Evolutionary conservation across 2,113 vertebrate species (phyloP).

Genomic region (Panurus biarmicus): DNA sequence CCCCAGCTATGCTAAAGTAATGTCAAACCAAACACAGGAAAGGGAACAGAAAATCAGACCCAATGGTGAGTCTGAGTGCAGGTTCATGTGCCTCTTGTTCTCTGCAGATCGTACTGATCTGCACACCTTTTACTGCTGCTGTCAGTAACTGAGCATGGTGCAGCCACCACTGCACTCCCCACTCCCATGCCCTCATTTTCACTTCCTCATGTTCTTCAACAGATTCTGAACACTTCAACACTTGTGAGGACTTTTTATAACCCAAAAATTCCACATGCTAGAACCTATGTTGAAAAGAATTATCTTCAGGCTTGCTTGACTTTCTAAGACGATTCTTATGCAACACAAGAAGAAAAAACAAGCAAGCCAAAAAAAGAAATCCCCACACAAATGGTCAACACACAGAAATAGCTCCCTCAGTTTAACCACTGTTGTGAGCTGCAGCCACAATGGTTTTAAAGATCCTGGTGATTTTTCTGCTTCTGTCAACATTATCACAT

Average conservation of each 20-base stretch:
- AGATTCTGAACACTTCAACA: not conserved
- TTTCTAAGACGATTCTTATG: not conserved
- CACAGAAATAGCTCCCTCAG: not conserved
- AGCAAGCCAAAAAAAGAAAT: not conserved
- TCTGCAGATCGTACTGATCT: not conserved
- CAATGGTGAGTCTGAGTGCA: not conserved
- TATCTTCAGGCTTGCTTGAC: not conserved
- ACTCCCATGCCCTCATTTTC: not conserved
- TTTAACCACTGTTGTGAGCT: not conserved
- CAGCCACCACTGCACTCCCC: not conserved
- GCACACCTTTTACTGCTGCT: not conserved
- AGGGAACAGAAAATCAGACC: not conserved
- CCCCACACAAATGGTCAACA: not conserved
- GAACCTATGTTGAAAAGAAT: not conserved
- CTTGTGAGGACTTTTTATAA: not conserved
- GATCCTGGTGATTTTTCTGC: constrained; percentile 19
- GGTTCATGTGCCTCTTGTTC: not conserved
- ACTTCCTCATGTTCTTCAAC: constrained; percentile 7
- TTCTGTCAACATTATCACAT: constrained; percentile 38
- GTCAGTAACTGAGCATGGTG: not conserved
- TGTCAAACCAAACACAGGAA: not conserved
- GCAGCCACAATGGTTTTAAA: constrained; percentile 29
- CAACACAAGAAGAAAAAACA: not conserved
- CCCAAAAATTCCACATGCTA: not conserved
- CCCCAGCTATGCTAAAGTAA: not conserved